A percentile compares a stretch with the other conserved stretches of the same genome.
Evolutionary conservation across 1,140 invertebrate species (phyloP).

Genomic region (Saccostrea glomerata): DNA sequence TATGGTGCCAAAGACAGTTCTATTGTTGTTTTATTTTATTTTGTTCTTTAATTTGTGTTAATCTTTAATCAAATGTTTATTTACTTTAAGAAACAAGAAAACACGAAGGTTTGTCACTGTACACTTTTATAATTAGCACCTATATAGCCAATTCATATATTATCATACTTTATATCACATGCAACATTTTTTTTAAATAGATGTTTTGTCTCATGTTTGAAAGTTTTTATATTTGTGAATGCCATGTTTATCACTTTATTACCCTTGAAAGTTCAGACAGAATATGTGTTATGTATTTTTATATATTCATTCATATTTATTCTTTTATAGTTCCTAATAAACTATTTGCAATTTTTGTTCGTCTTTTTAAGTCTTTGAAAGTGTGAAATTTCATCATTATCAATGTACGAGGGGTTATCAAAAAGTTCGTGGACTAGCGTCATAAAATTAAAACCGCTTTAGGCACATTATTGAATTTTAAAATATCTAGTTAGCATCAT

Average conservation of each 20-base stretch:
- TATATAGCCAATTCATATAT: too few species aligned
- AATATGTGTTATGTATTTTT: background rate
- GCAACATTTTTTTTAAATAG: too few species aligned
- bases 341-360: background rate
- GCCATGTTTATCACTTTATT: background rate
- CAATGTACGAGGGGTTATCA: too few species aligned
- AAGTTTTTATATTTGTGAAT: background rate
- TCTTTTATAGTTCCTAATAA: background rate
- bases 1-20: constrained; percentile 2
- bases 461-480: too few species aligned
- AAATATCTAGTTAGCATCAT: too few species aligned
- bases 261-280: background rate
- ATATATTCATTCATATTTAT: background rate
- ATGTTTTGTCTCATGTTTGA: too few species aligned
- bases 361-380: too few species aligned
- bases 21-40: background rate
- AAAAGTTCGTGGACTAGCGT: too few species aligned
- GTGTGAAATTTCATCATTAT: too few species aligned
- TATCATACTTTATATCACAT: too few species aligned
- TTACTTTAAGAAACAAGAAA: background rate
- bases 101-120: background rate
- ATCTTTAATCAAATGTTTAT: constrained; percentile 6
- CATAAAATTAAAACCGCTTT: too few species aligned
- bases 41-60: background rate
- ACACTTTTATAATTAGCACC: background rate